Evolutionary conservation across 1,140 invertebrate genomes (phyloP).

Genomic region (Trichonephila clavipes): DNA sequence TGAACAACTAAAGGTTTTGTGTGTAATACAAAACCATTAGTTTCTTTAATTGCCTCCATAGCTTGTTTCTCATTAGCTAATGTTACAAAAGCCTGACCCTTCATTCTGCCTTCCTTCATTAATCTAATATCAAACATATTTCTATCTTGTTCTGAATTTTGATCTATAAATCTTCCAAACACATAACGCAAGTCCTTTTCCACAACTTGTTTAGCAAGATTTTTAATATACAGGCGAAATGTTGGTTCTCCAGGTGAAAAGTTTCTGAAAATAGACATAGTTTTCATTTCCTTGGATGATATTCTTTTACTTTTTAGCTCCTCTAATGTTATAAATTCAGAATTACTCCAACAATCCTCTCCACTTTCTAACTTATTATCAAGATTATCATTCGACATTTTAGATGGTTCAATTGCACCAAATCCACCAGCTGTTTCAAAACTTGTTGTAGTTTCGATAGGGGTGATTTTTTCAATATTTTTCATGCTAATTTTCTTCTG

Average conservation of each 20-base stretch:
- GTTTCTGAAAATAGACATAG: conserved; percentile 91
- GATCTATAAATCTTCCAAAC: conserved; percentile 86
- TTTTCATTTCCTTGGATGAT: conserved; percentile 85
- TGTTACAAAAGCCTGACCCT: conserved; percentile 96
- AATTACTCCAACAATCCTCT: conserved; percentile 78
- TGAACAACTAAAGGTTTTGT: conserved; percentile 95
- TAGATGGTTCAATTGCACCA: conserved; percentile 47
- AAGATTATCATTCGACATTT: conserved; percentile 80
- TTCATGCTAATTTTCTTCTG: conserved; percentile 74
- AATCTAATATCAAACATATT: conserved; percentile 90
- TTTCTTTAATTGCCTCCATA: conserved; percentile 89
- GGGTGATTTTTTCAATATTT: conserved; percentile 59
- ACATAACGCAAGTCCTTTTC: conserved; percentile 89
- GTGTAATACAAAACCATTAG: conserved; percentile 93
- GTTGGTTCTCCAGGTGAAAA: conserved; percentile 91
- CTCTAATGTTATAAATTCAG: conserved; percentile 84
- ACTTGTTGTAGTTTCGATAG: background rate
- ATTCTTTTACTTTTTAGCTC: conserved; percentile 85
- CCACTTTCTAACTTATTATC: conserved; percentile 78
- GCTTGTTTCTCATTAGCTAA: conserved; percentile 87
- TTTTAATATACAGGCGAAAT: conserved; percentile 94
- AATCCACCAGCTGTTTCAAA: conserved; percentile 55
- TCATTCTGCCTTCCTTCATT: conserved; percentile 97
- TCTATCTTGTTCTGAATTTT: conserved; percentile 82
- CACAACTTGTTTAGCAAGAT: conserved; percentile 90